phyloP scores from a whole-genome alignment of 2,888 invertebrate genomes.

The Brachycybe producta region DNA sequence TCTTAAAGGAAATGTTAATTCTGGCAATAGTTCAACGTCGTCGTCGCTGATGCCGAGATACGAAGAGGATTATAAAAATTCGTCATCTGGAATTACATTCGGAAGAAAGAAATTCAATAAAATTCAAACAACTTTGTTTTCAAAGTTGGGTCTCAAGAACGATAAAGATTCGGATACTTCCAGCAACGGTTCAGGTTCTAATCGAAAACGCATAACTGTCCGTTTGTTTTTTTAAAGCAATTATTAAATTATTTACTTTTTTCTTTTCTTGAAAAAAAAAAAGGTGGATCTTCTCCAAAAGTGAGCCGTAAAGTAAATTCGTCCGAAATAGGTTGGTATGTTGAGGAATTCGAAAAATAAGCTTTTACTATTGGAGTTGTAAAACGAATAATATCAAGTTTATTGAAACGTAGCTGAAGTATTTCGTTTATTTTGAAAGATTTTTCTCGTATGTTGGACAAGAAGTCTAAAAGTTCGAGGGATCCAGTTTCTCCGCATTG shows the following conservation, averaged over 20 bases:
- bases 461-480: slow-evolving; percentile 11
- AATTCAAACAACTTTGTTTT: slow-evolving; percentile 9
- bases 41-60: no score
- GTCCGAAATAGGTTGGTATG: no score
- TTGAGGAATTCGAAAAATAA: no score
- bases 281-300: no score
- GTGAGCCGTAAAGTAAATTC: no score
- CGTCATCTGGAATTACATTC: no score
- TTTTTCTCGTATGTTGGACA: slow-evolving; percentile 10
- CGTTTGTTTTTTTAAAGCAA: no score
- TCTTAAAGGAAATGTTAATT: no score
- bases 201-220: neutral
- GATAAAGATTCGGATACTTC: slow-evolving; percentile 8
- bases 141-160: neutral
- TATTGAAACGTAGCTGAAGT: neutral
- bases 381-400: neutral
- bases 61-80: no score
- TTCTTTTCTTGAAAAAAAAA: no score
- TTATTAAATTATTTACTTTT: no score
- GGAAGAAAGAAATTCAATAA: slow-evolving; percentile 11
- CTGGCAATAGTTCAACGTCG: neutral
- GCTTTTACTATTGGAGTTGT: no score
- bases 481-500: slow-evolving; percentile 6
- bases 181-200: slow-evolving; percentile 5
- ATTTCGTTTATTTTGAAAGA: slow-evolving; percentile 1